Conservation (phyloP, 1,140 invertebrate genomes). For the Apis dorsata region DNA sequence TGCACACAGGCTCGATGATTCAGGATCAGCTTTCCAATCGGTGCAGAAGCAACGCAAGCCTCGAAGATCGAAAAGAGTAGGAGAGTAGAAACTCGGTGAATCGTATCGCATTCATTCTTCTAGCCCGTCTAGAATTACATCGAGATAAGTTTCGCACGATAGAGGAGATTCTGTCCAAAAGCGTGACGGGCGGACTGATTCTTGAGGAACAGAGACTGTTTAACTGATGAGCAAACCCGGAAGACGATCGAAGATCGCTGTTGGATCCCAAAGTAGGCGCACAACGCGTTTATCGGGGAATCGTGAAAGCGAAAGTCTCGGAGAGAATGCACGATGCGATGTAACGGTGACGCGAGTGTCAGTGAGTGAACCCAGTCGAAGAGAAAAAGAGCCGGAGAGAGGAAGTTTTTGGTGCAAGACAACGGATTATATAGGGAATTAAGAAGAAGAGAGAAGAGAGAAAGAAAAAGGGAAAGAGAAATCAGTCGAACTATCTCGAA, state of each 20-base stretch:
- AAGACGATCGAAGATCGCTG: slow-evolving; percentile 9
- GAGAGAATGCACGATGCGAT: slow-evolving; percentile 25
- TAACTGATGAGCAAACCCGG: not conserved
- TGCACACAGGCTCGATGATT: not conserved
- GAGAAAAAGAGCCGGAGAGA: slow-evolving; percentile 38
- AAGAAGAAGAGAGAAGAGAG: not conserved
- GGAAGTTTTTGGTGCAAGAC: slow-evolving; percentile 33
- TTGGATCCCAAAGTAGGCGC: not conserved
- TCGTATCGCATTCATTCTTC: slow-evolving; percentile 25
- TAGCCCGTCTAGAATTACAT: slow-evolving; percentile 7
- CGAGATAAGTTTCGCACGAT: not conserved
- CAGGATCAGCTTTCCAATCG: not conserved
- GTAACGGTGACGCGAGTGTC: slow-evolving; percentile 4
- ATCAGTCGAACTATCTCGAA: not conserved
- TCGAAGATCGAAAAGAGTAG: not conserved
- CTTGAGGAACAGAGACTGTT: not conserved
- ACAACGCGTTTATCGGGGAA: slow-evolving; percentile 13
- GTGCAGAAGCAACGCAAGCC: not conserved
- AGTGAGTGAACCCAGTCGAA: slow-evolving; percentile 20
- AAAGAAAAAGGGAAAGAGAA: not conserved
- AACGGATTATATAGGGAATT: not conserved
- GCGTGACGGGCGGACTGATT: not conserved
- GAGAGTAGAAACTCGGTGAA: not conserved
- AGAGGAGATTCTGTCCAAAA: slow-evolving; percentile 10
- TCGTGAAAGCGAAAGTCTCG: slow-evolving; percentile 48